A percentile compares a stretch with the other conserved stretches of the same genome.
These are phyloP conservation scores for Sebastes itinus DNA, from an alignment of 2,797 vertebrate genomes.

Conservation along the genomic window DNA sequence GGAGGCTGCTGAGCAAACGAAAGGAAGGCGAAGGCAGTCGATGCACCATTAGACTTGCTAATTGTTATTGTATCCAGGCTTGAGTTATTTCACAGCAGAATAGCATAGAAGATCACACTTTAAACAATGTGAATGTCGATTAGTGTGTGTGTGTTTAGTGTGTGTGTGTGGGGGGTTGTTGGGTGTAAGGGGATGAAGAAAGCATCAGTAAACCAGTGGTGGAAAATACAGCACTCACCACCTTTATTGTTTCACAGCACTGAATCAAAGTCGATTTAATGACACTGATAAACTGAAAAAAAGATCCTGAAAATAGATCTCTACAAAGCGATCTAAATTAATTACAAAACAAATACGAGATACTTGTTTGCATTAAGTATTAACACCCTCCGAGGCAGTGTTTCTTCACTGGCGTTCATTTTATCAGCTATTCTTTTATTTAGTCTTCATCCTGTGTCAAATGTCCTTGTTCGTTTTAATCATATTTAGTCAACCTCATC, in stretches of 20 bases:
- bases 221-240: not conserved
- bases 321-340: not conserved
- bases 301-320: not conserved
- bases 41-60: conserved; percentile 61
- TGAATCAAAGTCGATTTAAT: not conserved
- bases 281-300: not conserved
- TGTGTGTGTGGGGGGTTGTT: not conserved
- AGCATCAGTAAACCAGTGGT: not conserved
- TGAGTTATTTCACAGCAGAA: not conserved
- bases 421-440: not conserved
- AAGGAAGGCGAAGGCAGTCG: conserved; percentile 21
- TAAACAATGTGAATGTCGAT: not conserved
- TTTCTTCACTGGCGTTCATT: not conserved
- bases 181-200: not conserved
- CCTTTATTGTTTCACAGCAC: not conserved
- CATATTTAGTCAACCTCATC: no score
- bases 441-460: no score
- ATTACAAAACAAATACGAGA: not conserved
- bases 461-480: no score
- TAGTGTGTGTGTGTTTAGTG: not conserved
- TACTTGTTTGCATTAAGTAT: not conserved
- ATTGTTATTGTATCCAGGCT: conserved; percentile 45
- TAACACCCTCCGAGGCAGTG: not conserved
- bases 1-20: conserved; percentile 22
- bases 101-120: not conserved